Conservation (phyloP, 2,113 vertebrate species). For the Climacteris rufus region DNA sequence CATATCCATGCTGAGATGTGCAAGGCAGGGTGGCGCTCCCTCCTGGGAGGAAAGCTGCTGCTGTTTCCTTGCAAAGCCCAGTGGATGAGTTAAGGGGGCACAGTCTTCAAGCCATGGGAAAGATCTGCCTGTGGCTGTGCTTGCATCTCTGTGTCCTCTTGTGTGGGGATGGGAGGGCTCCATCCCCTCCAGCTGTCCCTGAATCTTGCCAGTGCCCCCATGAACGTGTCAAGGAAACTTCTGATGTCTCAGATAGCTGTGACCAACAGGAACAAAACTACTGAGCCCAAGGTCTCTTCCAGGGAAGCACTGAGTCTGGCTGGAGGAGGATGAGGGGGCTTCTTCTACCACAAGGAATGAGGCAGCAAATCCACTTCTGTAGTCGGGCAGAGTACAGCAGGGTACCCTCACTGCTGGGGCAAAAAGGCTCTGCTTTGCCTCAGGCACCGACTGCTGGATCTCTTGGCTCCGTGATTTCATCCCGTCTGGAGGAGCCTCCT, state of each 20-base stretch:
- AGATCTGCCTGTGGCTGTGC: neutral
- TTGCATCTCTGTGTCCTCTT: neutral
- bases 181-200: neutral
- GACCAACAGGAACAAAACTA: neutral
- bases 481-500: neutral
- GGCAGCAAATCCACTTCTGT: neutral
- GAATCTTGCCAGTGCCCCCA: neutral
- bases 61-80: neutral
- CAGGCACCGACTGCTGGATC: neutral
- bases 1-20: neutral
- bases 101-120: neutral
- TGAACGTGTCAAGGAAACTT: neutral
- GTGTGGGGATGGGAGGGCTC: neutral
- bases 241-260: neutral
- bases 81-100: neutral
- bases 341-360: neutral
- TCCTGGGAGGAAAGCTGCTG: neutral
- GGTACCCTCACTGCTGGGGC: neutral
- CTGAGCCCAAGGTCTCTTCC: neutral
- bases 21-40: neutral
- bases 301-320: rapidly evolving
- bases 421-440: neutral
- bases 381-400: rapidly evolving
- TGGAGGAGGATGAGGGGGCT: neutral
- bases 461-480: neutral